Evolutionary conservation across 2,888 invertebrate genomes (phyloP).

Genomic region (Ctena decussata): DNA sequence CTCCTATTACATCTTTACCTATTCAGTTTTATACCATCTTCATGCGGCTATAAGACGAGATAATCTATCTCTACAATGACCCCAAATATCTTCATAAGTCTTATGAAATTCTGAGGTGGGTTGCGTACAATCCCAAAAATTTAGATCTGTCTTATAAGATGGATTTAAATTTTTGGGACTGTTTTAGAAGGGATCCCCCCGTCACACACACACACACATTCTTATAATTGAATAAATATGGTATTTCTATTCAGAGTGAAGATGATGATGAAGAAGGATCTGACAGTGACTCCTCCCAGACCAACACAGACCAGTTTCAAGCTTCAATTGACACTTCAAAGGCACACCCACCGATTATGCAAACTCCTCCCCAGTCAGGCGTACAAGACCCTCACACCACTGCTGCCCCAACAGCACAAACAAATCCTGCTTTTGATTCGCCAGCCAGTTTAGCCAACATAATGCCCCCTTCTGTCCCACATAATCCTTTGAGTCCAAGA

Average conservation of each 20-base stretch:
- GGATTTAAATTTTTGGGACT: too few species aligned
- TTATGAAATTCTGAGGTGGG: too few species aligned
- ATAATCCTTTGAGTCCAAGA: neutral
- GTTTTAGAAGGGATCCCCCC: too few species aligned
- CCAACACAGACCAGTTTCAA: neutral
- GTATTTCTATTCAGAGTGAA: neutral
- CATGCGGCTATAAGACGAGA: too few species aligned
- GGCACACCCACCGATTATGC: neutral
- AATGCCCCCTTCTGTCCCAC: neutral
- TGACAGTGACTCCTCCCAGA: conserved; percentile 33
- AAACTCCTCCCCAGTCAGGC: neutral
- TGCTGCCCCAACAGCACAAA: neutral
- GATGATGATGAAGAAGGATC: conserved; percentile 71
- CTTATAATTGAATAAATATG: too few species aligned
- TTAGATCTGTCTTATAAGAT: too few species aligned
- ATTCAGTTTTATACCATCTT: too few species aligned
- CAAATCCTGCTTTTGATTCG: neutral
- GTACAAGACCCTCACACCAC: neutral
- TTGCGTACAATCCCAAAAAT: too few species aligned
- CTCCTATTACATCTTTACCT: too few species aligned
- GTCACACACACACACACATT: too few species aligned
- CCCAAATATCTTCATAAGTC: too few species aligned
- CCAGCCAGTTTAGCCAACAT: neutral
- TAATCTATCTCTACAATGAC: too few species aligned
- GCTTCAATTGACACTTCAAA: neutral